These are phyloP conservation scores for Thecocarcelia acutangulata DNA, from an alignment of 2,888 invertebrate species.

Conservation along the genomic window DNA sequence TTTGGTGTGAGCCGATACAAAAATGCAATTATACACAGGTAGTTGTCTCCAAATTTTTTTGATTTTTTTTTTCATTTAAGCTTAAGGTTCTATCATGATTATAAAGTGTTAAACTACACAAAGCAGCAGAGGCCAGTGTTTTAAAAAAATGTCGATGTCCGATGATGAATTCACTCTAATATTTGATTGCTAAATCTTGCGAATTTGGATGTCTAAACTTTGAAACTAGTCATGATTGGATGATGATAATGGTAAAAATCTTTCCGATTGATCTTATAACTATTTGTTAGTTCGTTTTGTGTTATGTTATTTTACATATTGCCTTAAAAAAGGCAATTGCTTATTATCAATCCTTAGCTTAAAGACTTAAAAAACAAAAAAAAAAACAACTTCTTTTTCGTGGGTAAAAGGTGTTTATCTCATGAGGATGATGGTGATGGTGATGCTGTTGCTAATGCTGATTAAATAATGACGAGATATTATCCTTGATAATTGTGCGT, in stretches of 20 bases:
- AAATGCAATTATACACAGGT: slow-evolving; percentile 68
- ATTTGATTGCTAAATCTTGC: slow-evolving; percentile 45
- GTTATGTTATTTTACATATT: slow-evolving; percentile 68
- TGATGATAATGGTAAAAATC: slow-evolving; percentile 70
- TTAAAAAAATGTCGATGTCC: slow-evolving; percentile 55
- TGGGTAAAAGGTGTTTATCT: slow-evolving; percentile 33
- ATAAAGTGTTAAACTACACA: slow-evolving; percentile 68
- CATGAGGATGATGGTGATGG: slow-evolving; percentile 35
- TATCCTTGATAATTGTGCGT: slow-evolving; percentile 58
- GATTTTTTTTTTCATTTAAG: slow-evolving; percentile 62
- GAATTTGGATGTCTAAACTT: slow-evolving; percentile 75
- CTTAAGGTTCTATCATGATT: slow-evolving; percentile 69
- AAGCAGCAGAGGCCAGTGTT: slow-evolving; percentile 68
- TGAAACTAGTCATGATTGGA: slow-evolving; percentile 71
- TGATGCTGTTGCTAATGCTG: slow-evolving; percentile 22
- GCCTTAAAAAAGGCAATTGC: slow-evolving; percentile 65
- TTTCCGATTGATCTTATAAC: slow-evolving; percentile 68
- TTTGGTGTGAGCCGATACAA: slow-evolving; percentile 57
- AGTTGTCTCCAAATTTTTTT: slow-evolving; percentile 68
- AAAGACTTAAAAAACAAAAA: slow-evolving; percentile 58
- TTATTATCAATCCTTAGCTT: slow-evolving; percentile 69
- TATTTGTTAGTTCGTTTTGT: slow-evolving; percentile 59
- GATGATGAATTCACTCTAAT: slow-evolving; percentile 55
- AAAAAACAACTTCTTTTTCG: slow-evolving; percentile 60
- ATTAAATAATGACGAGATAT: slow-evolving; percentile 33